phyloP scores from a whole-genome alignment of 2,797 vertebrate genomes.

The Hoplostethus mediterraneus region DNA sequence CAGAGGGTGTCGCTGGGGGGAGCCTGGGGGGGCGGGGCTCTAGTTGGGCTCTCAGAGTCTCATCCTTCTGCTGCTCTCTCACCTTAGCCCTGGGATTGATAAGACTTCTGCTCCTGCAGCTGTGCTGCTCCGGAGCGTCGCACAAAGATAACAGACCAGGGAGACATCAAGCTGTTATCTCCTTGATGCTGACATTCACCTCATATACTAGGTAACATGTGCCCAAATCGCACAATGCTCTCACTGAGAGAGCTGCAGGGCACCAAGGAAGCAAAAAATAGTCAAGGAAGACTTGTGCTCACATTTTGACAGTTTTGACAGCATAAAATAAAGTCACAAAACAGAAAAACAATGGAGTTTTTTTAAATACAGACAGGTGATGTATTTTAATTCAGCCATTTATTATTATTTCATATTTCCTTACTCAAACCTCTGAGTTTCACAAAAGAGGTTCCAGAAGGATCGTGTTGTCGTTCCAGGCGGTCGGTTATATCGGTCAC shows the following conservation, averaged over 20 bases:
- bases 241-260: conserved; percentile 52
- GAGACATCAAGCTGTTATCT: conserved; percentile 80
- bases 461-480: no score
- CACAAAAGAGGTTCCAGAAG: no score
- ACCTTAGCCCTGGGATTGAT: conserved; percentile 70
- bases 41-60: conserved; percentile 45
- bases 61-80: conserved; percentile 53
- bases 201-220: conserved; percentile 72
- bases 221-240: conserved; percentile 58
- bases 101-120: conserved; percentile 74
- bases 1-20: conserved; percentile 30
- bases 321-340: conserved; percentile 12
- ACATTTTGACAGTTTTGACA: conserved; percentile 31
- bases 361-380: not conserved
- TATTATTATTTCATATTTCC: not conserved
- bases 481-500: no score
- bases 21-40: conserved; percentile 13
- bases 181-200: conserved; percentile 80
- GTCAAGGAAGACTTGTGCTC: conserved; percentile 8
- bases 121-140: conserved; percentile 66
- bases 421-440: no score
- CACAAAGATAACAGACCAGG: conserved; percentile 73
- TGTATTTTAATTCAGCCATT: conserved; percentile 6
- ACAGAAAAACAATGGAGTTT: not conserved
- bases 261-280: conserved; percentile 28